Base-by-base conservation (phyloP, 2,113 vertebrate genomes). In the Arothron firmamentum region DNA sequence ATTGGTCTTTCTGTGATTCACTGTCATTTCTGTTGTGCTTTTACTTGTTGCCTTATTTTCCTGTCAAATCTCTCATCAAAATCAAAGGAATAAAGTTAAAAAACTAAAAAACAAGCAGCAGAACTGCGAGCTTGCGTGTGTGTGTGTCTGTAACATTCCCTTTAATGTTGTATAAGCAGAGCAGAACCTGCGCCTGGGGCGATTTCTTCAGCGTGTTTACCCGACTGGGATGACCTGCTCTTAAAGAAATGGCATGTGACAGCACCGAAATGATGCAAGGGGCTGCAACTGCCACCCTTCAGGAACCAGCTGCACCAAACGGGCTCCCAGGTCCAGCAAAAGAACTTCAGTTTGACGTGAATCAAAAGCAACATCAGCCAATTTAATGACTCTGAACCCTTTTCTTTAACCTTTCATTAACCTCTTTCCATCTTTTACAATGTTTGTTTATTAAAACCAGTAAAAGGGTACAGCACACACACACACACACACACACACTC, bases 191-290 rank as follows among this genome's bases (percentile, higher is more conserved):
- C 28, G 28, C 28, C 28, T 6, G 28, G 28, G 28, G 28, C 28
- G 3, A 9, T 31, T 5, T 31, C 28, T 31, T 9, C 28, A 31
- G 28, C 6, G 6, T 31, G 28, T 31, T 31, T 31, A 31, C 28
- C 28, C 28, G 28, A 46, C 52, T 28, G 53, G 41, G 20, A 28
- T 59, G 34, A 52, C 19, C 21, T 41, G 43, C 19, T 45, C 43
- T 17, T 17, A 31, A 49, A 31, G 20, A 17, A 41, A 41, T n/a
- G 10, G 56, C 45, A 17, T 21, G 15, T 42, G 48, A 56, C 52
- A 48, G 8, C 48, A 3, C 48, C 16, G 48, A 12, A 5, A 77
- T 84, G 82, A 87, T 80, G 80, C 77, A 80, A 80, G 61, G 23
- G 20, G 45, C 70, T 70, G 75, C 52, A 81, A 81, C 20, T 47